These are phyloP conservation scores for Drosophila paramelanica DNA, from an alignment of 2,888 invertebrate genomes.

Conservation along the genomic window DNA sequence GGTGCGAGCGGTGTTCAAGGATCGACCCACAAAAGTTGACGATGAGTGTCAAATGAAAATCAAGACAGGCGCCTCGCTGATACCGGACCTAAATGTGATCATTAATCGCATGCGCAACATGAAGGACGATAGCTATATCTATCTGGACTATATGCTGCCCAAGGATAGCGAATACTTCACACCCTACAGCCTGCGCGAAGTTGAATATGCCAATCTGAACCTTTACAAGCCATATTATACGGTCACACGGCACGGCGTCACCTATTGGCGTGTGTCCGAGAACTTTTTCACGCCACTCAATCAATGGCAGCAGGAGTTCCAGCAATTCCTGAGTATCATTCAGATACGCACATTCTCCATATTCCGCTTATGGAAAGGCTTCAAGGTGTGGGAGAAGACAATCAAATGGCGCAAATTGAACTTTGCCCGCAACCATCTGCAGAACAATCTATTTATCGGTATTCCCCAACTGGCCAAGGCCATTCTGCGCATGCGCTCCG, in stretches of 20 bases:
- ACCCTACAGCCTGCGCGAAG: constrained; percentile 91
- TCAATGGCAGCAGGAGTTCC: constrained; percentile 93
- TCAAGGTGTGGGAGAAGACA: constrained; percentile 92
- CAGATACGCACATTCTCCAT: constrained; percentile 89
- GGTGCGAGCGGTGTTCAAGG: constrained; percentile 9
- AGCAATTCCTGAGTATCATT: constrained; percentile 91
- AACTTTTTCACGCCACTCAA: constrained; percentile 91
- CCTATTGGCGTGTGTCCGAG: constrained; percentile 90
- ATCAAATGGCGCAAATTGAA: constrained; percentile 89
- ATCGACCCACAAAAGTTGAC: neutral
- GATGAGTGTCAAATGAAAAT: constrained; percentile 19
- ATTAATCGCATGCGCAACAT: constrained; percentile 86
- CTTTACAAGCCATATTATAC: constrained; percentile 91
- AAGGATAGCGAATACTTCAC: constrained; percentile 90
- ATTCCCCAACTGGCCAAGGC: constrained; percentile 90
- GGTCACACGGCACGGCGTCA: constrained; percentile 92
- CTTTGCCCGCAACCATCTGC: constrained; percentile 87
- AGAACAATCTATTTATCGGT: constrained; percentile 90
- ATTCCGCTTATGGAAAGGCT: constrained; percentile 92
- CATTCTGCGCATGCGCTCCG: constrained; percentile 89
- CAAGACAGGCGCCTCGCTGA: constrained; percentile 79
- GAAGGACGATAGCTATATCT: constrained; percentile 88
- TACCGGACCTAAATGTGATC: constrained; percentile 80
- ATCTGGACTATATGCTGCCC: constrained; percentile 91
- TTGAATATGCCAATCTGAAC: constrained; percentile 88